phyloP scores from a whole-genome alignment of 2,797 vertebrate genomes.

The Xiphophorus birchmanni region DNA sequence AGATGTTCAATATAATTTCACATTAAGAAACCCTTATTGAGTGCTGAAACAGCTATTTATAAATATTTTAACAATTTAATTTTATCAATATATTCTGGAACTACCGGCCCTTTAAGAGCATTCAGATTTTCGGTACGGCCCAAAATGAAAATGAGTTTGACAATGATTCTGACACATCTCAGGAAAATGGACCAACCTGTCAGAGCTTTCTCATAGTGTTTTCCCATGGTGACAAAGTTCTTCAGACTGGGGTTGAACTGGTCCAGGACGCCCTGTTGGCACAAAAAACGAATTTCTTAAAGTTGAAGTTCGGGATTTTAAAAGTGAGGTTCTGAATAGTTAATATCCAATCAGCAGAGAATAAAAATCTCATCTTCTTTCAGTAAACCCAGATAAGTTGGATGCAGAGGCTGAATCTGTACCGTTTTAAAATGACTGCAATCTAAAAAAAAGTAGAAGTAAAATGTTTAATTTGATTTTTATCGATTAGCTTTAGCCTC shows the following conservation, averaged over 20 bases:
- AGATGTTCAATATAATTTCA: no score
- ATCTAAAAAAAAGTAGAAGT: not conserved
- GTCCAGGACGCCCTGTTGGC: constrained; percentile 84
- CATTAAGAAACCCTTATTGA: no score
- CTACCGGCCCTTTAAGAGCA: no score
- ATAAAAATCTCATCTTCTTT: not conserved
- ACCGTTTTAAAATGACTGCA: not conserved
- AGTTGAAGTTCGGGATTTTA: not conserved
- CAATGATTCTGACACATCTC: not conserved
- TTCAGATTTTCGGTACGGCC: no score
- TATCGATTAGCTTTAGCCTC: not conserved
- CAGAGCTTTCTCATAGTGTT: constrained; percentile 85
- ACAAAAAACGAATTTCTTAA: not conserved
- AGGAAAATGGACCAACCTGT: constrained; percentile 72
- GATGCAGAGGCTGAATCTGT: not conserved
- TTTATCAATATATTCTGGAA: no score
- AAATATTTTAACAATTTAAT: no score
- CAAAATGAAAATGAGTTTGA: no score
- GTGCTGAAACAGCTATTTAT: no score
- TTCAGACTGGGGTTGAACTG: constrained; percentile 90
- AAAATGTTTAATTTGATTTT: not conserved
- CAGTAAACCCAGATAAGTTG: not conserved
- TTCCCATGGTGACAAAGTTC: constrained; percentile 89
- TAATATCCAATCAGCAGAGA: not conserved
- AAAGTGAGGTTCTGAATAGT: not conserved